Evolutionary conservation across 2,797 vertebrate genomes (phyloP).

Genomic region (Graptemys geographica): DNA sequence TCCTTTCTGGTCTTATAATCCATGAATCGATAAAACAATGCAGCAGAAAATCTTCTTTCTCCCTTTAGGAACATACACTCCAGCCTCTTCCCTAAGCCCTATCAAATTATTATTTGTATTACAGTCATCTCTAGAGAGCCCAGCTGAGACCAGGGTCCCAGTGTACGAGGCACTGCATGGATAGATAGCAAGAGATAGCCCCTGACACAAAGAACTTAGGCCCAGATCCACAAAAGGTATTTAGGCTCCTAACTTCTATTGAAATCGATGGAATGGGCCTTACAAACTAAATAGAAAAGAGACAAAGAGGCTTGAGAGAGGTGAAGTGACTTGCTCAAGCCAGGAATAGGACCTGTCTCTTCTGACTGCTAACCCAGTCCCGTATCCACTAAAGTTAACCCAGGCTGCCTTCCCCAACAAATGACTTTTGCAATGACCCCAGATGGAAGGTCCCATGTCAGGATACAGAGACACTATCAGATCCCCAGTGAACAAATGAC

Average conservation of each 20-base stretch:
- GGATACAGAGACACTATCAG: not conserved
- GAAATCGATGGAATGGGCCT: not conserved
- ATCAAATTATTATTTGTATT: not conserved
- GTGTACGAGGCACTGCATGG: not conserved
- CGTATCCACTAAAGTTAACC: not conserved
- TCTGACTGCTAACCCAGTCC: not conserved
- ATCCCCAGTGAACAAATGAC: not conserved
- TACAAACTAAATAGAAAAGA: not conserved
- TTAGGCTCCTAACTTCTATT: not conserved
- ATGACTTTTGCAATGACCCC: not conserved
- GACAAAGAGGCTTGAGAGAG: not conserved
- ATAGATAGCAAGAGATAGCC: slow-evolving; percentile 16
- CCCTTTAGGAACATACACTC: not conserved
- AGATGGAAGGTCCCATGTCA: not conserved
- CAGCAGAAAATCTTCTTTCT: not conserved
- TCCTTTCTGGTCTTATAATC: not conserved
- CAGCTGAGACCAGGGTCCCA: not conserved
- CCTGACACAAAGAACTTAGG: slow-evolving; percentile 13
- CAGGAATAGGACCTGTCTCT: not conserved
- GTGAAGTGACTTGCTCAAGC: not conserved
- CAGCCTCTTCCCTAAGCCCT: not conserved
- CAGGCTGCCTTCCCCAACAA: not conserved
- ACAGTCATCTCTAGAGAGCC: not conserved
- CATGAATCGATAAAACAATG: not conserved
- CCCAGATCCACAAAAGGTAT: not conserved